Base-by-base conservation (phyloP, 2,113 vertebrate species). In the Hemicordylus capensis region DNA sequence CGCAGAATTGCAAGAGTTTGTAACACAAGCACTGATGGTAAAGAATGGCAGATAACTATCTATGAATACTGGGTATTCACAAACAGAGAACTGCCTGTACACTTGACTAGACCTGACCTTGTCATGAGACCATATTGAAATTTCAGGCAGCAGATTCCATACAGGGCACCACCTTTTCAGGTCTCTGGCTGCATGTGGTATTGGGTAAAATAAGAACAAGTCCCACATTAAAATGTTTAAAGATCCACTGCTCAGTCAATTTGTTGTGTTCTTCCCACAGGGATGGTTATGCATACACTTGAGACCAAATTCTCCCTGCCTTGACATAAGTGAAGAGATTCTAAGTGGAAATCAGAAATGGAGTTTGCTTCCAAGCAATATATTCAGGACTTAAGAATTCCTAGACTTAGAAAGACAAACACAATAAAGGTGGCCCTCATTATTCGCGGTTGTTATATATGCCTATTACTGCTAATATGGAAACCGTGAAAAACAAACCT, bases 1-100 rank as follows among this genome's bases (percentile, higher is more conserved):
- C 83, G 74, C 28, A 17, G 86, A 88, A 80, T 80, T 15, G 54
- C 82, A 90, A 90, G 86, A 37, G 28, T 37, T 89, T 51, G 72
- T 0, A 0, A 78, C 51, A 46, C 86, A 83, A 81, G 87, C 31
- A 7, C 22, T 28, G 56, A 0, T 76, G 51, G 28, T 1, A 72
- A 42, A 34, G 46, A 51, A 34, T 58, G 58, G 79, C n/a, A 63
- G 44, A 8, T 0, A 0, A n/a, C 14, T 39, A 5, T 31, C 24
- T 46, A 64, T 26, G 10, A n/a, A n/a, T n/a, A n/a, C n/a, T 46
- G 26, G 61, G 31, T 6, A 0, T 0, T 54, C 24, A 44, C 6
- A 26, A 15, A 78, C 42, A 34, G 56, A 46, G 24, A n/a, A 28
- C 17, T 39, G 39, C n/a, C 28, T 8, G 7, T 3, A 6, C 11